Percentiles rank a stretch among this genome's conserved stretches.
Evolutionary conservation across 2,797 vertebrate genomes (phyloP).

Genomic region (Oceanodroma leucorhoa): DNA sequence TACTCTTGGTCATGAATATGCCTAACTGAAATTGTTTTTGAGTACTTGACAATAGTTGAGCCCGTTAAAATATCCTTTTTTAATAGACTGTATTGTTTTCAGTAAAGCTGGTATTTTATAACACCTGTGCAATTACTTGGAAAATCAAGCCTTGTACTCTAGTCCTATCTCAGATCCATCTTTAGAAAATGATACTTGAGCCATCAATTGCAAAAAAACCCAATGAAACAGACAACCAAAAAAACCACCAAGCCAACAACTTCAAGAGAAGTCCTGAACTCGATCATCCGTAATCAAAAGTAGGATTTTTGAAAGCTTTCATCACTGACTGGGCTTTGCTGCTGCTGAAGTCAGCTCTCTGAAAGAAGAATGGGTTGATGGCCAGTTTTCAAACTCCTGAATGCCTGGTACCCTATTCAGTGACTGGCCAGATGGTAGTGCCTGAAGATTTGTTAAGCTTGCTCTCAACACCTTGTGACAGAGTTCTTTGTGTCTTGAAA

Average conservation of each 20-base stretch:
- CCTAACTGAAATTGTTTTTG: neutral
- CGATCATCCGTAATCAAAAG: neutral
- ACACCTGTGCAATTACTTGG: neutral
- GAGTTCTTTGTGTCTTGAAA: neutral
- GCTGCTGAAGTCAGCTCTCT: neutral
- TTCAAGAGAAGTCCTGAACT: neutral
- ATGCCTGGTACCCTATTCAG: neutral
- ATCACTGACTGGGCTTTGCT: neutral
- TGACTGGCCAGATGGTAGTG: neutral
- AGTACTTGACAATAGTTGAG: neutral
- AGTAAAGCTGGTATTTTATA: neutral
- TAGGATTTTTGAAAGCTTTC: neutral
- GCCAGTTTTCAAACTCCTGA: neutral
- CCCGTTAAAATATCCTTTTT: neutral
- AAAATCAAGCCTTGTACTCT: neutral
- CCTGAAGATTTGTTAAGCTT: neutral
- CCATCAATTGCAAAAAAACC: neutral
- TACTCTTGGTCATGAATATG: neutral
- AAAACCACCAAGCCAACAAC: neutral
- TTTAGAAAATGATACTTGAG: neutral
- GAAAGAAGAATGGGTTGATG: neutral
- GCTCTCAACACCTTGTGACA: neutral
- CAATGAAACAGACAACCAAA: rapidly evolving
- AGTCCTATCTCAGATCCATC: neutral
- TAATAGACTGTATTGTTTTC: neutral